Evolutionary conservation across 2,888 invertebrate species (phyloP).

Genomic region (Taphrorychus bicolor): DNA sequence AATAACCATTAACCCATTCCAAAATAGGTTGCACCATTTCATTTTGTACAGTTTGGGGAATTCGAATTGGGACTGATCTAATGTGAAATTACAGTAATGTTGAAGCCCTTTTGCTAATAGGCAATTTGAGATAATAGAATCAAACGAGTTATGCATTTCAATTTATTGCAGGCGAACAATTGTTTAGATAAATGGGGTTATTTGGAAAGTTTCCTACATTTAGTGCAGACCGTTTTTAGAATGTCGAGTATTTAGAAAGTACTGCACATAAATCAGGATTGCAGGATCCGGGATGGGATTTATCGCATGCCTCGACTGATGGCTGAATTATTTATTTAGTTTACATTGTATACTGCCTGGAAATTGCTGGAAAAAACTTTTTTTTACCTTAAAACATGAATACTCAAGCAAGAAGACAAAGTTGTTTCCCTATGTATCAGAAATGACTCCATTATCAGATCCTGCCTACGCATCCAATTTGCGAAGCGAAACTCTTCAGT

Average conservation of each 20-base stretch:
- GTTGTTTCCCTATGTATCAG: neutral
- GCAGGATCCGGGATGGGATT: neutral
- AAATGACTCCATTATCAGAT: neutral
- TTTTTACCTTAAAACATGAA: too few relatives aligned
- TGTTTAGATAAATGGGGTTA: neutral
- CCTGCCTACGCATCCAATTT: neutral
- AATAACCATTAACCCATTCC: too few relatives aligned
- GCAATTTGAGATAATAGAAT: slow-evolving; percentile 1
- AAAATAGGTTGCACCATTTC: too few relatives aligned
- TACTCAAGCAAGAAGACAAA: too few relatives aligned
- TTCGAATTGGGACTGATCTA: neutral
- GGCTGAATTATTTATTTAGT: neutral
- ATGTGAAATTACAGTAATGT: neutral
- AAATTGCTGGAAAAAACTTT: neutral
- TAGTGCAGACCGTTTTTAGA: neutral
- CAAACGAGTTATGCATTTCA: slow-evolving; percentile 6
- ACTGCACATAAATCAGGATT: neutral
- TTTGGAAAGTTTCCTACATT: neutral
- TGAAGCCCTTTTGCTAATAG: neutral
- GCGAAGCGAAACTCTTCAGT: neutral
- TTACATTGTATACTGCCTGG: neutral
- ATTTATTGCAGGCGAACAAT: neutral
- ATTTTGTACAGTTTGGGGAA: neutral
- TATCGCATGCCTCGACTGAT: neutral
- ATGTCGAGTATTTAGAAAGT: neutral